Percentiles rank a stretch among this genome's conserved stretches.
phyloP scores from a whole-genome alignment of 2,113 vertebrate genomes.

The Symphodus melops region DNA sequence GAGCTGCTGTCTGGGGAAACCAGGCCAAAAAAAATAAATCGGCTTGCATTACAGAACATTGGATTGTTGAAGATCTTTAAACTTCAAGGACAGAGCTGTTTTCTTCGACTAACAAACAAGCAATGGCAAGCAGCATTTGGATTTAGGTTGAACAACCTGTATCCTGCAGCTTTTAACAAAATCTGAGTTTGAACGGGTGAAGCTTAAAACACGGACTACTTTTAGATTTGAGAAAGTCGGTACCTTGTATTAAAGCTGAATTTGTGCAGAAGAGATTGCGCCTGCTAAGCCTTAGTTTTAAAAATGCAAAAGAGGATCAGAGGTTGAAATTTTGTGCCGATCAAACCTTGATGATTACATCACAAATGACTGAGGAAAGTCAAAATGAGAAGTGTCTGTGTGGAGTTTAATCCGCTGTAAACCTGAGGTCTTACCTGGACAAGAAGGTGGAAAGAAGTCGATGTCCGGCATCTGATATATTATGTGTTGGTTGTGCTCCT shows the following conservation, averaged over 20 bases:
- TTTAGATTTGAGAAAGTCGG: too few relatives aligned
- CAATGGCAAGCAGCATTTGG: background rate
- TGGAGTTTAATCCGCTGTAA: background rate
- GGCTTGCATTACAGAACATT: conserved; percentile 16
- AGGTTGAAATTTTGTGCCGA: background rate
- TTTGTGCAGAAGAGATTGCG: background rate
- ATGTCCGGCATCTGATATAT: conserved; percentile 76
- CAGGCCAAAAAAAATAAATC: background rate
- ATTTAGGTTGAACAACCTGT: too few relatives aligned
- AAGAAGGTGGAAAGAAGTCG: conserved; percentile 59
- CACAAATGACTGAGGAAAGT: background rate
- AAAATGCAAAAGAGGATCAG: too few relatives aligned
- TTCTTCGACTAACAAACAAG: background rate
- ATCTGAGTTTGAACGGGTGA: background rate
- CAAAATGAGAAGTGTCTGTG: background rate
- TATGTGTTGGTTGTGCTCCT: conserved; percentile 72
- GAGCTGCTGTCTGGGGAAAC: background rate
- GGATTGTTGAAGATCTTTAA: conserved; percentile 5
- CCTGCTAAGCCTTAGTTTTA: background rate
- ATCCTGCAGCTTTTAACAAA: background rate
- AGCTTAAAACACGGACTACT: too few relatives aligned
- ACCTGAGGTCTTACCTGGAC: conserved; percentile 72
- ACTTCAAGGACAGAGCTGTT: conserved; percentile 10
- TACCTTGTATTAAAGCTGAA: background rate
- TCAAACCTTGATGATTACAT: conserved; percentile 1